phyloP scores from a whole-genome alignment of 2,113 vertebrate genomes.

The Elephantulus edwardii region DNA sequence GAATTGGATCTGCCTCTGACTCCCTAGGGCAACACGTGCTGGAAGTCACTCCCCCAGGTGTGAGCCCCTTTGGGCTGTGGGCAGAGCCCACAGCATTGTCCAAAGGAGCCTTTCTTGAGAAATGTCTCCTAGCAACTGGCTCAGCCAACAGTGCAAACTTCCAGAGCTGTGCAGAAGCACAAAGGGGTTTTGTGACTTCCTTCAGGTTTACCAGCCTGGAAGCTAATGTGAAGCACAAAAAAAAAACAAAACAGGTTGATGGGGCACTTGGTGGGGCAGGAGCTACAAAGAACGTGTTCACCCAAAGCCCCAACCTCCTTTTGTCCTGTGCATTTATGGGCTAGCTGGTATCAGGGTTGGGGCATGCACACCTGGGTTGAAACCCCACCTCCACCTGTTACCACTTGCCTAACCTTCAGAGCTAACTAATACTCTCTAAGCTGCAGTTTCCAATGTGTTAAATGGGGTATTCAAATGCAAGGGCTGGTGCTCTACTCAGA shows the following conservation, averaged over 20 bases:
- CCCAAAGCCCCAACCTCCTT: neutral
- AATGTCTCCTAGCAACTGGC: slow-evolving; percentile 87
- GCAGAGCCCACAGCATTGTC: slow-evolving; percentile 76
- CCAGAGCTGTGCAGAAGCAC: slow-evolving; percentile 78
- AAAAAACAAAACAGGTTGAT: neutral
- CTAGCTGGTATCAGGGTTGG: neutral
- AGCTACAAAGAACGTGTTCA: neutral
- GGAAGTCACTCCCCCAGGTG: neutral
- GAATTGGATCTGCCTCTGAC: slow-evolving; percentile 14
- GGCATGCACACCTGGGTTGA: neutral
- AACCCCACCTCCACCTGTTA: neutral
- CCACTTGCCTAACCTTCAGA: neutral
- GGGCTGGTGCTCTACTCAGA: neutral
- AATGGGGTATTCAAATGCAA: neutral
- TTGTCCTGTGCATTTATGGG: neutral
- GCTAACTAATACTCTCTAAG: neutral
- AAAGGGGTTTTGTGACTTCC: slow-evolving; percentile 82
- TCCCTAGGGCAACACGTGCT: neutral
- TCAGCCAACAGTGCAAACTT: slow-evolving; percentile 79
- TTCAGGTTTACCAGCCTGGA: slow-evolving; percentile 24
- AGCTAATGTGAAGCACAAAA: slow-evolving; percentile 5
- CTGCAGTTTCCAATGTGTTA: neutral
- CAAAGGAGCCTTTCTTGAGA: slow-evolving; percentile 84
- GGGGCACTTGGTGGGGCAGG: neutral
- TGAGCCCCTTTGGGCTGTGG: neutral